Conservation (phyloP, 2,113 vertebrate genomes). For the Petaurus breviceps region DNA sequence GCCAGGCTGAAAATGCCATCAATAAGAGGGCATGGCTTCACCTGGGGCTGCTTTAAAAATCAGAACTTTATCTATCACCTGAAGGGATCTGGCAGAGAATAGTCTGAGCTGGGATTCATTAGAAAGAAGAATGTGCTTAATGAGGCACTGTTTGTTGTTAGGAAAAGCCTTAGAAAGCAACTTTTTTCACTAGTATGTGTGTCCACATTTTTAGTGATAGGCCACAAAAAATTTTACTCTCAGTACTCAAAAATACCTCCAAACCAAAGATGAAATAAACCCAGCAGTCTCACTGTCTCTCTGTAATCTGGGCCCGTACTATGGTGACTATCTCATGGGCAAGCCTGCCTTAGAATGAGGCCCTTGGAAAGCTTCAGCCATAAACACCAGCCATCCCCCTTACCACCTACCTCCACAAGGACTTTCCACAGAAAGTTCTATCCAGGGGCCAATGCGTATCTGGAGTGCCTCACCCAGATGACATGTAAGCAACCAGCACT, state of each 20-base stretch:
- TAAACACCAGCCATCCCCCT: neutral
- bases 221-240: constrained; percentile 11
- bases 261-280: constrained; percentile 6
- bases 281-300: neutral
- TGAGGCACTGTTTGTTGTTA: constrained; percentile 16
- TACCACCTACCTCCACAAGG: neutral
- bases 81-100: constrained; percentile 15
- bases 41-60: constrained; percentile 23
- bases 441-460: neutral
- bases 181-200: neutral
- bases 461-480: neutral
- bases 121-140: constrained; percentile 40
- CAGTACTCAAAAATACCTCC: constrained; percentile 27
- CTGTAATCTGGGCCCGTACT: neutral
- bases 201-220: neutral
- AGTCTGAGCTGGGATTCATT: constrained; percentile 44
- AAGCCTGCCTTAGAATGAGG: neutral
- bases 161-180: constrained; percentile 41
- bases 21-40: constrained; percentile 8
- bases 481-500: neutral
- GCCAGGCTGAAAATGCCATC: neutral
- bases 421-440: neutral
- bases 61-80: constrained; percentile 26
- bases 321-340: neutral
- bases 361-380: neutral